These are phyloP conservation scores for Phrynosoma platyrhinos DNA, from an alignment of 2,113 vertebrate genomes.

Conservation along the genomic window DNA sequence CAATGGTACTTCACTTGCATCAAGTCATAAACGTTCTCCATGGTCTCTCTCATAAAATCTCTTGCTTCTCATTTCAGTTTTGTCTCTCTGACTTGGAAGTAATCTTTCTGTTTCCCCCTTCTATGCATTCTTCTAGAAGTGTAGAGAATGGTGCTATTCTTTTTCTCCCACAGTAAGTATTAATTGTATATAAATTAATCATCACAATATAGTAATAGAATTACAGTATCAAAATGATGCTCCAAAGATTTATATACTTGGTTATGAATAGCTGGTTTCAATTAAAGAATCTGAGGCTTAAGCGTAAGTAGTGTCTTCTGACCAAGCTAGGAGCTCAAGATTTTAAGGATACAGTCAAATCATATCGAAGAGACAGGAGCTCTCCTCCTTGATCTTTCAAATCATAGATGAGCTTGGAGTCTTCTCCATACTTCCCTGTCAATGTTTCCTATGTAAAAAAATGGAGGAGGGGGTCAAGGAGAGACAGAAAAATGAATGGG, in stretches of 20 bases:
- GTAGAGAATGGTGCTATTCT: background rate
- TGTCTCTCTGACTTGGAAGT: background rate
- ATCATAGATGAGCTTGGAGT: conserved; percentile 98
- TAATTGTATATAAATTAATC: background rate
- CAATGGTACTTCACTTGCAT: too few species aligned
- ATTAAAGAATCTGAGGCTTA: background rate
- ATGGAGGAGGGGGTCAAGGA: conserved; percentile 19
- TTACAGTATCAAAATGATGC: conserved; percentile 1
- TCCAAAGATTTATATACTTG: background rate
- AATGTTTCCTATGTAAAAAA: conserved; percentile 86
- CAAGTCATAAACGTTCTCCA: background rate
- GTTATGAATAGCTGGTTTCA: background rate
- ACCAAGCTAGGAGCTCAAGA: background rate
- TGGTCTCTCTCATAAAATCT: background rate
- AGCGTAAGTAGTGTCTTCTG: background rate
- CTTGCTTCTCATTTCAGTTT: background rate
- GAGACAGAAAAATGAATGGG: conserved; percentile 5
- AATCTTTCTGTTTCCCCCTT: background rate
- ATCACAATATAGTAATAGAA: too few species aligned
- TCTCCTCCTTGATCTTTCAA: conserved; percentile 98
- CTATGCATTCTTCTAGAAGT: background rate
- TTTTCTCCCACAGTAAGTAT: background rate
- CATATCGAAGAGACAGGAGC: conserved; percentile 94
- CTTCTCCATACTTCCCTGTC: conserved; percentile 96
- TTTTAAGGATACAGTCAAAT: conserved; percentile 94